Base-by-base conservation (phyloP, 2,797 vertebrate genomes). In the Poeciliopsis gracilis region DNA sequence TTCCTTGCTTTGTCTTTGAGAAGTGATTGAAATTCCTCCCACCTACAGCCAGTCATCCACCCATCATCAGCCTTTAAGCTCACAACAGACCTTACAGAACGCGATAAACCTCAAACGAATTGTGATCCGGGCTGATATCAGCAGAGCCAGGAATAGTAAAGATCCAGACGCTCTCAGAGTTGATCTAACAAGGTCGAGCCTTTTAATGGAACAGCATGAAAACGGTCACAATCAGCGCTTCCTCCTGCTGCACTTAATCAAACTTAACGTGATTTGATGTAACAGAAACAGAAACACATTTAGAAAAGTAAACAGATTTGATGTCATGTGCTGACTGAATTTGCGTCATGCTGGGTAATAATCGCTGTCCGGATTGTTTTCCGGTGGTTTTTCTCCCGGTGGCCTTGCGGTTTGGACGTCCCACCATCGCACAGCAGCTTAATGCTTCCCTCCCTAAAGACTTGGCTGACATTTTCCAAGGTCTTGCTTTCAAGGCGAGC, bases 1-100 rank as follows among this genome's bases (percentile, higher is more conserved):
- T 78, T 91, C 84, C 85, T 87, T 90, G 82, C 90, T 94, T 91
- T 90, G 92, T 95, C 92, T 93, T 89, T 92, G 89, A 93, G 77
- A 90, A 85, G 87, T 88, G 89, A 92, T 92, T 93, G 92, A 91
- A 92, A 93, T 94, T 94, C 92, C 59, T 86, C 2, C 83, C 90
- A 85, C 85, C 83, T 84, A 72, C 83, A 82, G 88, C 86, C 89
- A 84, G 90, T 83, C 89, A 76, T 79, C 81, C 75, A 73, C 85
- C 80, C 20, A 80, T 71, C 79, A 75, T 78, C 78, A 73, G 82
- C 77, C 55, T 79, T 1, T 25, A 78, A 57, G 69, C 85, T 51
- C 84, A 81, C 82, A 82, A 75, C 84, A 83, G 81, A 82, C 82
- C 83, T 25, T 16, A 79, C 80, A 86, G 85, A 86, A 81, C 73